phyloP scores from a whole-genome alignment of 2,797 vertebrate species.

The Arnoldichthys spilopterus region DNA sequence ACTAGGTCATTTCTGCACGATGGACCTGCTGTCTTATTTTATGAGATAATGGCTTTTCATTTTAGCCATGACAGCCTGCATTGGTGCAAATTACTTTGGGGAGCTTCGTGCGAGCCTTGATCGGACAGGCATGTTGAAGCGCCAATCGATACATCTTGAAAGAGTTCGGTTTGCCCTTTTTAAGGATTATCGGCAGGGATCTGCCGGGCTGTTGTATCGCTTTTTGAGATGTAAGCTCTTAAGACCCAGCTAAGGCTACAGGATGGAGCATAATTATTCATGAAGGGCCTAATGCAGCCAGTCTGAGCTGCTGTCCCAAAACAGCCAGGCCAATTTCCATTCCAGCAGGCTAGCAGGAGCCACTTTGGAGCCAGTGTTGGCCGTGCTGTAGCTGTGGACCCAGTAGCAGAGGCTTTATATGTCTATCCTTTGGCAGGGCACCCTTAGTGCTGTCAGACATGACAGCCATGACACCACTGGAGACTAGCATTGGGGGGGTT shows the following conservation, averaged over 20 bases:
- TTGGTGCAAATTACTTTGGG: constrained; percentile 37
- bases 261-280: constrained; percentile 59
- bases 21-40: constrained; percentile 3
- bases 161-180: constrained; percentile 52
- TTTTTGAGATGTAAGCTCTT: constrained; percentile 57
- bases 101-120: constrained; percentile 26
- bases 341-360: not conserved
- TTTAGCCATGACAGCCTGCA: constrained; percentile 12
- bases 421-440: constrained; percentile 26
- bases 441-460: constrained; percentile 38
- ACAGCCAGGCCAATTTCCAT: constrained; percentile 27
- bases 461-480: not conserved
- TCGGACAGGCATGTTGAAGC: constrained; percentile 51
- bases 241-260: constrained; percentile 52
- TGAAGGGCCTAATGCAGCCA: constrained; percentile 40
- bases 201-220: constrained; percentile 45
- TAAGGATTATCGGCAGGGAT: constrained; percentile 52
- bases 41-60: constrained; percentile 33
- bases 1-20: not conserved
- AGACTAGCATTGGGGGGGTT: constrained; percentile 1
- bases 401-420: constrained; percentile 3
- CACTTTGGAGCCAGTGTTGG: not conserved
- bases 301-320: constrained; percentile 30
- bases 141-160: constrained; percentile 52
- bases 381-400: constrained; percentile 2